Evolutionary conservation across 2,888 invertebrate genomes (phyloP), one percentile per base, ranked within the genome.

Genomic region (Campoplex nolae): DNA sequence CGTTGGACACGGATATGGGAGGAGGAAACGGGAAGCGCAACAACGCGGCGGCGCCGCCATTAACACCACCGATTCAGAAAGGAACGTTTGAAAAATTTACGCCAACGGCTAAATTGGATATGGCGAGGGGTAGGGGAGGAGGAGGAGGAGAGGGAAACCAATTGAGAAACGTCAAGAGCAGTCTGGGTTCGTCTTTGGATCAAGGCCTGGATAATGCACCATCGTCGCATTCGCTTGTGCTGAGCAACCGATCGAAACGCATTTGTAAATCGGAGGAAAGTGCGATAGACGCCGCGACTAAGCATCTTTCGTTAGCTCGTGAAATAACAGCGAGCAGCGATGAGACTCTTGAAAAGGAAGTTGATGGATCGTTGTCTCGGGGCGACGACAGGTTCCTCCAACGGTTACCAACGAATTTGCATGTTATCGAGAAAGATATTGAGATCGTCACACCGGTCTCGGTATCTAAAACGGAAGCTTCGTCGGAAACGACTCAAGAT

Each of bases 261-360:
- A 94, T 94, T 86, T 94, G 93, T 71, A 94, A 94, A 87, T 94
- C 94, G 8, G 93, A 93, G 86, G 94, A 94, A 86, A 93, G 93
- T 87, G 93, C 94, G 28, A 94, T 94, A 67, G 93, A 93, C 88
- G 90, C 92, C 88, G 90, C 92, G 86, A 38, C 38, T 6, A 91
- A 91, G 71, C 89, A 90, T 9, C 86, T 94, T 67, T 90, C 91
- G n/a, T 85, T 93, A 68, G 90, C 90, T 13, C 90, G 91, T 28
- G 92, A 92, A 68, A 92, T 86, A 71, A 90, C 90, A 68, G 23
- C 23, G 23, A 93, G 92, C 80, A 94, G 93, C 77, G 91, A 92
- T 78, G 93, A 94, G 85, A 93, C 93, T 7, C 88, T 93, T 67
- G 91, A 88, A 62, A 87, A 74, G 62, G 2, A 45, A 11, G 13